Evolutionary conservation across 2,113 vertebrate species (phyloP), one percentile per base, ranked within the genome.

Genomic region (Grammomys dolichurus): DNA sequence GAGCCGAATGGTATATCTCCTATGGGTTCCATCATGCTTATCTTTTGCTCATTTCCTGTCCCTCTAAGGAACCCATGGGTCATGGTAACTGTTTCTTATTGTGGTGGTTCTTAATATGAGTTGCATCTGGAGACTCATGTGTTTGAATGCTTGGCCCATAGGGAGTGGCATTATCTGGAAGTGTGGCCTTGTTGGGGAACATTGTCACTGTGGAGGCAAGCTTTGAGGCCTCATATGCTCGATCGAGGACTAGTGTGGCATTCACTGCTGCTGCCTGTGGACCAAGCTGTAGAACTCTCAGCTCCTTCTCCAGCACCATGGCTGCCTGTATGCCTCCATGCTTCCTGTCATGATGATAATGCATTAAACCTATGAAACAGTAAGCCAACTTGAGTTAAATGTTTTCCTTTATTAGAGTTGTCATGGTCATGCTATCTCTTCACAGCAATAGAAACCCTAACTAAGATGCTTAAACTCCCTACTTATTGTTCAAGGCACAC

Each of bases 41-140:
- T 63, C 31, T 73, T 77, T 87, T 80, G 51, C 33, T 93, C 51
- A 56, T 88, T 70, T 95, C n/a, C 75, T 78, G 56, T 91, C 22
- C 17, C 33, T 93, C 31, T 60, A 22, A 63, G n/a, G 65, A 86
- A 93, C n/a, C 48, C 17, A 1, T 84, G 56, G 26, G 22, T 72
- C 48, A 60, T 72, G 56, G 60, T 28, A 94, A 46, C 33, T 85
- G 14, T 43, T 36, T 12, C 10, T 6, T 86, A 40, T 22, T 40
- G 8, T 40, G 72, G n/a, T 40, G n/a, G n/a, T 73, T 40, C 51
- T 22, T n/a, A 40, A 22, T 73, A 73, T 2, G 3, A 73, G 22
- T 40, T 8, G 72, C n/a, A 20, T 22, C 19, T 3, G 19, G 19
- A 22, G 72, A 40, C n/a, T 40, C 8, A 4, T 22, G 72, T 70